Percentiles rank a stretch among this genome's conserved stretches.
Evolutionary conservation across 2,113 vertebrate species (phyloP).

Genomic region (Sebastes fasciatus): DNA sequence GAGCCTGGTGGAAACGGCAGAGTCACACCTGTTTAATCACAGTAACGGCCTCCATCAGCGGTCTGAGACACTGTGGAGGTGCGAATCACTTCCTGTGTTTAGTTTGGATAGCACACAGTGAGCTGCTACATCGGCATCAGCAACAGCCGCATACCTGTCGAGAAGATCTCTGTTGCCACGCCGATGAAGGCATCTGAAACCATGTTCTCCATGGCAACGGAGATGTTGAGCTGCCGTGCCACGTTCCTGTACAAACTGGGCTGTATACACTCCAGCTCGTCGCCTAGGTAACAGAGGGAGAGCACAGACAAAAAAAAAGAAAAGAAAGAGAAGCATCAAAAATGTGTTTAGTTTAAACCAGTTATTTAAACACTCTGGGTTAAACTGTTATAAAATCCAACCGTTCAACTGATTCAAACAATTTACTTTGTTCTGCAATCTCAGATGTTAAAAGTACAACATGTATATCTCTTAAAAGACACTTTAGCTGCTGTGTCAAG

Average conservation of each 20-base stretch:
- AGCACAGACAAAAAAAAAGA: background rate
- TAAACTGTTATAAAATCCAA: background rate
- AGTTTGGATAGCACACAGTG: background rate
- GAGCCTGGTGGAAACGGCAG: constrained; percentile 3
- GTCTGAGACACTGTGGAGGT: background rate
- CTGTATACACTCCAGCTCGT: constrained; percentile 94
- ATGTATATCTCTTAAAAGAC: background rate
- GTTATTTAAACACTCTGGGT: background rate
- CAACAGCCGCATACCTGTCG: constrained; percentile 86
- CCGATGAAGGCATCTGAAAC: constrained; percentile 94
- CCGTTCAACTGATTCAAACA: background rate
- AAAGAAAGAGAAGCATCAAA: constrained; percentile 1
- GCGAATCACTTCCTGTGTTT: constrained; percentile 41
- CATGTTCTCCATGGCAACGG: constrained; percentile 89
- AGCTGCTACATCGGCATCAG: background rate
- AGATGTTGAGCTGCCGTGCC: constrained; percentile 92
- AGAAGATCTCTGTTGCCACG: constrained; percentile 92
- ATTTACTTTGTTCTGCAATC: background rate
- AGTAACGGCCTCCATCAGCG: constrained; percentile 15
- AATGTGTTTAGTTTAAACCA: background rate
- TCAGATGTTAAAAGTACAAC: background rate
- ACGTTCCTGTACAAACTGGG: constrained; percentile 93
- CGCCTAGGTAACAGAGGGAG: constrained; percentile 84
- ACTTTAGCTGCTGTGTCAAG: constrained; percentile 2
- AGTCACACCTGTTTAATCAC: constrained; percentile 14